Base-by-base conservation (phyloP, 2,888 invertebrate genomes). In the Amphipyra tragopoginis region DNA sequence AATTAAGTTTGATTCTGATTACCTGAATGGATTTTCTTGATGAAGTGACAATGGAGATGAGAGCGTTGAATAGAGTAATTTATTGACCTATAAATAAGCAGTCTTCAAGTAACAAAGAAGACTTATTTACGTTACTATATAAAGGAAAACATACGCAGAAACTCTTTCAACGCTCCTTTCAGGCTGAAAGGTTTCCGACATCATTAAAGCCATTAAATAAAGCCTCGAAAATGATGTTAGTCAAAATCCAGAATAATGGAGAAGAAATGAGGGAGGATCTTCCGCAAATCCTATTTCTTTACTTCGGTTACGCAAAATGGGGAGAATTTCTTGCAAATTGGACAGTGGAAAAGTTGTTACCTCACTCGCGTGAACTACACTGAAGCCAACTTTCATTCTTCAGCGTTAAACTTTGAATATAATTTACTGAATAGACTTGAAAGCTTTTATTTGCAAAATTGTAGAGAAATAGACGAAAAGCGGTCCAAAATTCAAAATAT, bases 291-390 rank as follows among this genome's bases (percentile, higher is more conserved):
- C 83, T 81, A 82, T 86, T 84, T 79, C 80, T 81, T 80, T 80
- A 69, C 80, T 78, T 69, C 73, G 75, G 79, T 76, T 77, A 78
- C 74, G 67, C 79, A 72, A 82, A 85, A 81, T 81, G 72, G 79
- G 71, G 78, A 78, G 79, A 82, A 82, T 82, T 85, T 83, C 81
- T 81, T 81, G 84, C 82, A 89, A 89, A 89, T 89, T 85, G 86
- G 83, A 86, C 86, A 86, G 81, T 80, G 80, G 83, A 84, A 83
- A 86, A 86, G 79, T 86, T 83, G 82, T 83, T 84, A 83, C 83
- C 82, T 78, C 77, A 77, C 81, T 74, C 72, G 75, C 74, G 77
- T 77, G 77, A 84, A 84, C 80, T 80, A 79, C 79, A 82, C 78
- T 67, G 75, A 80, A 82, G 82, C 78, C 83, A 84, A 83, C 86